Conservation (phyloP, 2,797 vertebrate genomes). For the Chelidonichthys spinosus region DNA sequence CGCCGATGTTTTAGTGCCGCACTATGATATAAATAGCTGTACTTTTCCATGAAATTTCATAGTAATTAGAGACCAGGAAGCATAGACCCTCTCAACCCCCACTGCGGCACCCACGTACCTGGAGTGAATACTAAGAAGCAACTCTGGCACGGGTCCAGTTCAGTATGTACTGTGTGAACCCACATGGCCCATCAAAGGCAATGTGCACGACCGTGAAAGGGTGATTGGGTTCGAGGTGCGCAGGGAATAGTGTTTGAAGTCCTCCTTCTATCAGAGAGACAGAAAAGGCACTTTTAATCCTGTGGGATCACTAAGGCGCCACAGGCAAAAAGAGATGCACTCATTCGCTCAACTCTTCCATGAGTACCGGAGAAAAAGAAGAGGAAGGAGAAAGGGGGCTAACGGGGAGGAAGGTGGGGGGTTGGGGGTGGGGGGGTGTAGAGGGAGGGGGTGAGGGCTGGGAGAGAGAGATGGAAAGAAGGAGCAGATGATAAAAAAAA, state of each 20-base stretch:
- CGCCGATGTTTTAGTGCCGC: constrained; percentile 67
- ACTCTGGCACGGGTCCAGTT: constrained; percentile 80
- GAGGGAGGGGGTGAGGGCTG: neutral
- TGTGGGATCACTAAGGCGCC: constrained; percentile 81
- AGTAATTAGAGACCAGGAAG: constrained; percentile 82
- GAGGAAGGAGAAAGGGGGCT: constrained; percentile 63
- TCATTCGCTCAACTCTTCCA: constrained; percentile 79
- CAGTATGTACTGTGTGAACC: constrained; percentile 82
- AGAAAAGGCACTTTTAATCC: constrained; percentile 82
- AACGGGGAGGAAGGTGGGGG: constrained; percentile 53
- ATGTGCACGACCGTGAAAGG: constrained; percentile 74
- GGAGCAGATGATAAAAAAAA: constrained; percentile 63
- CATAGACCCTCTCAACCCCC: constrained; percentile 82
- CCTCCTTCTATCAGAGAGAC: constrained; percentile 81
- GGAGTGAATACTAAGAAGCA: constrained; percentile 84
- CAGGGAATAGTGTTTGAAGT: constrained; percentile 84
- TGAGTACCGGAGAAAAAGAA: constrained; percentile 63
- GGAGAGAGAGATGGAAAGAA: constrained; percentile 10
- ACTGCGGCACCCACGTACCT: constrained; percentile 81
- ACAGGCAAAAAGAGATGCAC: constrained; percentile 81
- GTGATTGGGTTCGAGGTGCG: constrained; percentile 80
- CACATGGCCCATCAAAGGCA: constrained; percentile 80
- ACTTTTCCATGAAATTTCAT: constrained; percentile 82
- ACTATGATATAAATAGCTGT: constrained; percentile 81
- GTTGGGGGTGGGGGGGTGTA: neutral